Base-by-base conservation (phyloP, 2,888 invertebrate species). In the Protodeltote pygarga region DNA sequence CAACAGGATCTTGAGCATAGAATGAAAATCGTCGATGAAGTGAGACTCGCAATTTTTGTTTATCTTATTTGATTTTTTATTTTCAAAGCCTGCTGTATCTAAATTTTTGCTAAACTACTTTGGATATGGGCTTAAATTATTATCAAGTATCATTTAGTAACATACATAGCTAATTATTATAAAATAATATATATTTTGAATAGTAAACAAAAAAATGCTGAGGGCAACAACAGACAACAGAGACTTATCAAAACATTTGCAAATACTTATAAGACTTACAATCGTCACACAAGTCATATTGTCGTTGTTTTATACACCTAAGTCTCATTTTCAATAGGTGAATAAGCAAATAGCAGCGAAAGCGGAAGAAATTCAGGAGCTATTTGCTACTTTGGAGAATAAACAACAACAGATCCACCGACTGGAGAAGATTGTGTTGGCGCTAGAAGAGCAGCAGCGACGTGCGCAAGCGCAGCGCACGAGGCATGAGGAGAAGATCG, bases 401-500 rank as follows among this genome's bases (percentile, higher is more conserved):
- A 93, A 93, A 57, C 93, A 93, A 71, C 87, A 89, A 65, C 93
- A 93, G 69, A 89, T 93, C 20, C 90, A 92, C 65, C 85, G 92
- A 37, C 67, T 94, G 40, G 93, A 93, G 65, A 93, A 93, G 71
- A 87, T 93, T 21, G 92, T 94, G 35, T 75, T 93, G 33, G 90
- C 93, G 25, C 75, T 94, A 65, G 93, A 93, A 60, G 93, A 93
- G 50, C 93, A 94, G 57, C 93, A 93, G 64, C 80, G 92, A 21
- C 87, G 92, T 8, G 89, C 93, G 3, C 94, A 94, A 65, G 93
- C 92, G 53, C 93, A 93, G 69, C 92, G 94, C 2, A 93, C 93
- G 20, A 86, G 93, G 0, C 86, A 93, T 47, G 94, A 94, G 67
- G 92, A 89, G 62, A 93, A 93, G 46, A 93, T 94, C 14, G 93